Evolutionary conservation across 2,888 invertebrate species (phyloP).

Genomic region (Campoletis raptor): DNA sequence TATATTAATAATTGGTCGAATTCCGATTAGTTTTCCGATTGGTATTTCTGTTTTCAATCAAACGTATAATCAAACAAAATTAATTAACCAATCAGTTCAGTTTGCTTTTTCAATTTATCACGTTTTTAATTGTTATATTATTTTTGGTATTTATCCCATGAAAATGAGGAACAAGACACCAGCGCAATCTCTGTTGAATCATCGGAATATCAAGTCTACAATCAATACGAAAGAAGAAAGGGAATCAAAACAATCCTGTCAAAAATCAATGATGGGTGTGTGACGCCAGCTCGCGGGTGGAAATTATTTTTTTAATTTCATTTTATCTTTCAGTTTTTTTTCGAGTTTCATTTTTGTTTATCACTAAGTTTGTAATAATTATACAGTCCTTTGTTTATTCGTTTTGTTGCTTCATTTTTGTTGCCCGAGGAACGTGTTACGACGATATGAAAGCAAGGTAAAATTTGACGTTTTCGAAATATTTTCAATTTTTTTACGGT

Average conservation of each 20-base stretch:
- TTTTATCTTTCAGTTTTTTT: slow-evolving; percentile 45
- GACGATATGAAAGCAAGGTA: slow-evolving; percentile 62
- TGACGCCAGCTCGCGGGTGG: slow-evolving; percentile 45
- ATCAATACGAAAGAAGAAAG: slow-evolving; percentile 23
- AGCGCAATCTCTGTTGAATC: slow-evolving; percentile 7
- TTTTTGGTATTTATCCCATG: neutral
- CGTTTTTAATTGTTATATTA: neutral
- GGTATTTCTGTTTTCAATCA: neutral
- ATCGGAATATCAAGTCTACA: neutral
- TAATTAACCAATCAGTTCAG: neutral
- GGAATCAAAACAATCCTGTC: slow-evolving; percentile 32
- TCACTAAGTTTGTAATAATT: slow-evolving; percentile 3
- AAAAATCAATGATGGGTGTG: slow-evolving; percentile 57
- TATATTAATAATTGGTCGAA: no score
- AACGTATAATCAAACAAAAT: neutral
- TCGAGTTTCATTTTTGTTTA: slow-evolving; percentile 16
- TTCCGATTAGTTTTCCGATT: no score
- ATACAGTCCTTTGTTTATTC: slow-evolving; percentile 1
- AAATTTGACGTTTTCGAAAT: slow-evolving; percentile 2
- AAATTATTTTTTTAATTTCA: slow-evolving; percentile 44
- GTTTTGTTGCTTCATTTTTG: slow-evolving; percentile 12
- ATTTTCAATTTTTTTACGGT: slow-evolving; percentile 4
- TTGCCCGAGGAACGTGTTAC: neutral
- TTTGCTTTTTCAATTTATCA: neutral
- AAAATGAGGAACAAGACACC: neutral